These are phyloP conservation scores for Pipistrellus pygmaeus DNA, from an alignment of 2,797 vertebrate genomes.

Conservation along the genomic window DNA sequence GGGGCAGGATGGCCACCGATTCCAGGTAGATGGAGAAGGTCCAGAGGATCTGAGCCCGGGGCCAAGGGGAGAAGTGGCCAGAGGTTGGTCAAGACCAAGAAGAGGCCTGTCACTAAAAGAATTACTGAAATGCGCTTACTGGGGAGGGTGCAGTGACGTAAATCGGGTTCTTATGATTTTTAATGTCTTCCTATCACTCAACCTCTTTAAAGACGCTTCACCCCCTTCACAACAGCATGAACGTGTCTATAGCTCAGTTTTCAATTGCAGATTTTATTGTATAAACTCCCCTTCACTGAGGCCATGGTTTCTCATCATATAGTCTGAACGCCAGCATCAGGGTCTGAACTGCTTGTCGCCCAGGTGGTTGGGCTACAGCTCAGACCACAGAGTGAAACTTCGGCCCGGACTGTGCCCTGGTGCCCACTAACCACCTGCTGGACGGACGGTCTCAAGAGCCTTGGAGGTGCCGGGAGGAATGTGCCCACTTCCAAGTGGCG, in stretches of 20 bases:
- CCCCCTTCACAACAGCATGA: neutral
- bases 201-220: neutral
- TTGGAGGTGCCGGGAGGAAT: neutral
- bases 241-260: neutral
- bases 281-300: neutral
- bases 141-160: neutral
- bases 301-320: neutral
- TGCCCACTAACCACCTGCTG: neutral
- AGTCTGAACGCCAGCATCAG: neutral
- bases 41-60: conserved; percentile 93
- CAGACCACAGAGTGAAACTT: neutral
- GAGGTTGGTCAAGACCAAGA: neutral
- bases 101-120: no score
- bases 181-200: neutral
- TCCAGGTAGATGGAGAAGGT: conserved; percentile 99
- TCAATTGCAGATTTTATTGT: neutral
- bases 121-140: neutral
- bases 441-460: neutral
- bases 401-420: neutral
- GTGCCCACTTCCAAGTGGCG: neutral
- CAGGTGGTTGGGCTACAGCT: neutral
- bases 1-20: conserved; percentile 96
- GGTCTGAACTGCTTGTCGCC: neutral
- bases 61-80: conserved; percentile 10
- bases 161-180: neutral